Percentiles rank a stretch among this genome's conserved stretches.
phyloP scores from a whole-genome alignment of 2,797 vertebrate species.

The Syngnathus acus region DNA sequence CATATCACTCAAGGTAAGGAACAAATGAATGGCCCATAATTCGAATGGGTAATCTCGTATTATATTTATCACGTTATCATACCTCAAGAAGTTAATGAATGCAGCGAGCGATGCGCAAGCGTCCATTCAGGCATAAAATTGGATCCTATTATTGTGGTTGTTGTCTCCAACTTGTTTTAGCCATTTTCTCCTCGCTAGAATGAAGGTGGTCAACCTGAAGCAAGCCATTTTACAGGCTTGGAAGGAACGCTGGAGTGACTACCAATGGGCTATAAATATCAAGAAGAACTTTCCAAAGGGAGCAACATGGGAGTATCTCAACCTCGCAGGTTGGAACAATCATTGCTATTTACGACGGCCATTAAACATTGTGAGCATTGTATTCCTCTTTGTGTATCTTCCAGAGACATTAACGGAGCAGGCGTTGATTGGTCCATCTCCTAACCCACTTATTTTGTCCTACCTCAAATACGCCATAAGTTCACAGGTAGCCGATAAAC shows the following conservation, averaged over 20 bases:
- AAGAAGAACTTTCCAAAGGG: constrained; percentile 95
- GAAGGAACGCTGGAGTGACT: constrained; percentile 96
- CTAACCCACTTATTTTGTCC: constrained; percentile 93
- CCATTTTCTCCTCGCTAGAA: constrained; percentile 36
- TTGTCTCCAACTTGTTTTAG: neutral
- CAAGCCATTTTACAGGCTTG: constrained; percentile 97
- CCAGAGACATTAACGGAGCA: constrained; percentile 94
- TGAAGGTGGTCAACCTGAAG: constrained; percentile 96
- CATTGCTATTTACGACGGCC: neutral
- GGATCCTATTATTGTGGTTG: no score
- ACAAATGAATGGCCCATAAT: no score
- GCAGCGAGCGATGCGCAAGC: constrained; percentile 22
- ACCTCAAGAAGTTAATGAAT: neutral
- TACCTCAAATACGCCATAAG: constrained; percentile 96
- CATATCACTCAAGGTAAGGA: neutral
- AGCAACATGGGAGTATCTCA: constrained; percentile 93
- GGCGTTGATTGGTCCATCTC: constrained; percentile 93
- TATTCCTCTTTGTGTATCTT: constrained; percentile 15
- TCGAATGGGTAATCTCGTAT: no score
- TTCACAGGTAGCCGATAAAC: constrained; percentile 79
- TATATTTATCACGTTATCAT: neutral
- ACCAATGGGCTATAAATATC: constrained; percentile 97
- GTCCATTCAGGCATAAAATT: neutral
- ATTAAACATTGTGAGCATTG: neutral
- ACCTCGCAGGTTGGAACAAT: constrained; percentile 80